These are phyloP conservation scores for Zelleria hepariella DNA, from an alignment of 2,888 invertebrate species.

Conservation along the genomic window DNA sequence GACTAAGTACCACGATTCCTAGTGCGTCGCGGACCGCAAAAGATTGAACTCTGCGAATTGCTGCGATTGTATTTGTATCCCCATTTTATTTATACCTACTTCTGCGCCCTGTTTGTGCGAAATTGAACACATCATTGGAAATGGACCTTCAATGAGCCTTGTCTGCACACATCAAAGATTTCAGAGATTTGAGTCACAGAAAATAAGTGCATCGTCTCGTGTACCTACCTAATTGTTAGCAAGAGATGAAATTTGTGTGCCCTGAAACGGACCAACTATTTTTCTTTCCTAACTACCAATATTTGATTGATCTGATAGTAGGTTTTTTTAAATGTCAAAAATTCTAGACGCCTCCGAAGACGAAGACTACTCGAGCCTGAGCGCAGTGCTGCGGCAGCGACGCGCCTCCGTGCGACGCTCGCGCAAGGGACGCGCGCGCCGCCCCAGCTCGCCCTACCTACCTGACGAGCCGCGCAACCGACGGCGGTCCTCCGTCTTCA, in stretches of 20 bases:
- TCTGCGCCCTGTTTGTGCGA: neutral
- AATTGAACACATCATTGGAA: neutral
- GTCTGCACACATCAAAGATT: too few relatives aligned
- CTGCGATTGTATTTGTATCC: neutral
- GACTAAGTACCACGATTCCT: too few relatives aligned
- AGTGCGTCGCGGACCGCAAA: too few relatives aligned
- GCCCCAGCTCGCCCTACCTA: constrained; percentile 72
- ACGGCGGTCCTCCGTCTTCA: constrained; percentile 74
- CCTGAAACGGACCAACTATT: too few relatives aligned
- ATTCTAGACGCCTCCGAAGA: constrained; percentile 80
- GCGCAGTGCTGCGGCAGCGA: constrained; percentile 83
- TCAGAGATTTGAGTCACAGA: too few relatives aligned
- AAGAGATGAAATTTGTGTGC: too few relatives aligned
- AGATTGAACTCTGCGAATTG: neutral
- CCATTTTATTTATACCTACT: too few relatives aligned
- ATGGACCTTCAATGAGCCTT: neutral
- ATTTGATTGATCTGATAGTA: too few relatives aligned
- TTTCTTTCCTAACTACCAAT: too few relatives aligned
- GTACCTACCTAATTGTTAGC: too few relatives aligned
- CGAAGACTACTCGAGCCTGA: constrained; percentile 89
- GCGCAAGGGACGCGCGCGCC: constrained; percentile 74
- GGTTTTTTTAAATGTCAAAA: too few relatives aligned
- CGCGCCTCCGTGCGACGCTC: constrained; percentile 82
- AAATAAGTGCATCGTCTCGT: too few relatives aligned
- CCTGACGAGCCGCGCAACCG: constrained; percentile 51